Percentiles rank a stretch among this genome's conserved stretches.
These are phyloP conservation scores for Drosophila eohydei DNA, from an alignment of 2,888 invertebrate species.

Conservation along the genomic window DNA sequence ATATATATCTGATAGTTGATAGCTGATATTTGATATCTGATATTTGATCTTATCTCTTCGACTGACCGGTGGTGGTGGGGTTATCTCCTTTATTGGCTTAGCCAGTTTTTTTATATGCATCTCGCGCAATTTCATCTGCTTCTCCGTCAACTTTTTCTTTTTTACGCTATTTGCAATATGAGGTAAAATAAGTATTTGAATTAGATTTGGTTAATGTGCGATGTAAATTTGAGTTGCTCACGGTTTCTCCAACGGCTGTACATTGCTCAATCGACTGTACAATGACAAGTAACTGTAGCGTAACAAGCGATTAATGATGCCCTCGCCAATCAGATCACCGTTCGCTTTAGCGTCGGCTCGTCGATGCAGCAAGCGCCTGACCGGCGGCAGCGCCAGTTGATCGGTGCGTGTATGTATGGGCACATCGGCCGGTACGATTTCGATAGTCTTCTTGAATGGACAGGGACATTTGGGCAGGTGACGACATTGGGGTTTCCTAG, in stretches of 20 bases:
- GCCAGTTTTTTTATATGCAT: slow-evolving; percentile 72
- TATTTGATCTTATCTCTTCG: not conserved
- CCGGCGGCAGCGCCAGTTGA: slow-evolving; percentile 78
- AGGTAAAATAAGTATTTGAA: not conserved
- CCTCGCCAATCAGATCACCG: slow-evolving; percentile 58
- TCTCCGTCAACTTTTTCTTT: slow-evolving; percentile 61
- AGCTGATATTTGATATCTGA: not conserved
- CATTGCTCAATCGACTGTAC: slow-evolving; percentile 81
- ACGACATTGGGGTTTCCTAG: slow-evolving; percentile 33
- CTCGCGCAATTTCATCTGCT: slow-evolving; percentile 54
- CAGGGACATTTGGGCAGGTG: slow-evolving; percentile 74
- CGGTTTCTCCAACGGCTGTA: slow-evolving; percentile 70
- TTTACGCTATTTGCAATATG: slow-evolving; percentile 46
- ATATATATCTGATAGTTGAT: not conserved
- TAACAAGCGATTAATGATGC: slow-evolving; percentile 76
- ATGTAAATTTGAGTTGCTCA: slow-evolving; percentile 51
- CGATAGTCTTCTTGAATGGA: slow-evolving; percentile 67
- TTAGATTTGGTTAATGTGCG: not conserved
- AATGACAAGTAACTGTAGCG: slow-evolving; percentile 81
- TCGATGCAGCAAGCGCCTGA: slow-evolving; percentile 52
- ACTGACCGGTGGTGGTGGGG: slow-evolving; percentile 62
- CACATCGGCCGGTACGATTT: slow-evolving; percentile 63
- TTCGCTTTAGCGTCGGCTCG: slow-evolving; percentile 28
- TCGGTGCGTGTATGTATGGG: slow-evolving; percentile 77
- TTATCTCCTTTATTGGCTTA: slow-evolving; percentile 68